Conservation (phyloP, 2,797 vertebrate species). For the Artibeus lituratus region DNA sequence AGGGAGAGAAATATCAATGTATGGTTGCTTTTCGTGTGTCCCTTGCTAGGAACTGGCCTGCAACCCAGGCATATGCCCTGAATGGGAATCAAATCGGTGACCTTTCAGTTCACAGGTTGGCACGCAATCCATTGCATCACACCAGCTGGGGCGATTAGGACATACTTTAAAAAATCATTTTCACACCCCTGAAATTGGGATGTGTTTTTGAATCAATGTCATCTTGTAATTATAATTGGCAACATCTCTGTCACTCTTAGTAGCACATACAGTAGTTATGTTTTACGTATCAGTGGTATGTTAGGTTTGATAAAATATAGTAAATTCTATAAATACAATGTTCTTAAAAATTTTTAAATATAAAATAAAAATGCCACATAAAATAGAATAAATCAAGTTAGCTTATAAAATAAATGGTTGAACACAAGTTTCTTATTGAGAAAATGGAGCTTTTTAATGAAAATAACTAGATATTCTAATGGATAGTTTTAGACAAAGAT, state of each 20-base stretch:
- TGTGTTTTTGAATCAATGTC: neutral
- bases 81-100: neutral
- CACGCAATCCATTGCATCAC: neutral
- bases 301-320: neutral
- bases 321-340: neutral
- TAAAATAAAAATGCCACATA: neutral
- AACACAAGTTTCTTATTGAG: neutral
- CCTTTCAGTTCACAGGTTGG: neutral
- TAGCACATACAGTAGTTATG: neutral
- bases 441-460: neutral
- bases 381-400: neutral
- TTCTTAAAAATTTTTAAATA: neutral
- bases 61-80: neutral
- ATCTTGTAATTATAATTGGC: neutral
- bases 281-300: neutral
- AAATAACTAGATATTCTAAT: neutral
- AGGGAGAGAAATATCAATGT: neutral
- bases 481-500: neutral
- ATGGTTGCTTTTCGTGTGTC: too few species aligned
- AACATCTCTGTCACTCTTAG: neutral
- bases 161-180: slow-evolving; percentile 12
- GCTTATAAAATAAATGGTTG: neutral
- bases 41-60: too few species aligned
- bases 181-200: neutral
- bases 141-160: neutral